These are phyloP conservation scores for Burhinus oedicnemus DNA, from an alignment of 2,113 vertebrate species.

Conservation along the genomic window DNA sequence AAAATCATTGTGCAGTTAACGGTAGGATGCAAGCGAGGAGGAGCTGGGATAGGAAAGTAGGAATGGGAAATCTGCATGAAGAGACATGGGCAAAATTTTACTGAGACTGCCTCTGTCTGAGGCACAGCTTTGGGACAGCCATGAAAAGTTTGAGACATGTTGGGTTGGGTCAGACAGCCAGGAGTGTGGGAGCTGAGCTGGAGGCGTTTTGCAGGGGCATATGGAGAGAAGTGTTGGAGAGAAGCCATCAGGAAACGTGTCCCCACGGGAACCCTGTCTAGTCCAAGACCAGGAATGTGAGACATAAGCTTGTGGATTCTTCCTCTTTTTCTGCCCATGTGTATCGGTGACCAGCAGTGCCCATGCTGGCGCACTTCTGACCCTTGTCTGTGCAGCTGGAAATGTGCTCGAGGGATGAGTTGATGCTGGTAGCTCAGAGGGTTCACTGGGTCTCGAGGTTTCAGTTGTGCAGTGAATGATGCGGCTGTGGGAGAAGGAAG, in stretches of 20 bases:
- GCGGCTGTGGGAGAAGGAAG: not conserved
- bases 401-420: not conserved
- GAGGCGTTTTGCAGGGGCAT: not conserved
- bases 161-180: not conserved
- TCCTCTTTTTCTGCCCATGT: not conserved
- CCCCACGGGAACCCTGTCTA: not conserved
- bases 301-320: not conserved
- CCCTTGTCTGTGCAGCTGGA: not conserved
- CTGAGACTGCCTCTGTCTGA: not conserved
- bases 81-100: not conserved
- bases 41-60: not conserved
- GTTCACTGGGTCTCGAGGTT: not conserved
- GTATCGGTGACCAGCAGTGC: not conserved
- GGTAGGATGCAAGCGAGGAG: not conserved
- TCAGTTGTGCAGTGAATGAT: not conserved
- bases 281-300: not conserved
- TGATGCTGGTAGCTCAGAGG: not conserved
- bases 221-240: not conserved
- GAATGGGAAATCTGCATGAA: not conserved
- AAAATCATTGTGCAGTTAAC: not conserved
- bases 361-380: not conserved
- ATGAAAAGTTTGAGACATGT: not conserved
- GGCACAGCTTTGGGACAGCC: not conserved
- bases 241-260: conserved; percentile 25
- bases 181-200: conserved; percentile 28